phyloP scores from a whole-genome alignment of 2,113 vertebrate species.

The Chrysochloris asiatica region DNA sequence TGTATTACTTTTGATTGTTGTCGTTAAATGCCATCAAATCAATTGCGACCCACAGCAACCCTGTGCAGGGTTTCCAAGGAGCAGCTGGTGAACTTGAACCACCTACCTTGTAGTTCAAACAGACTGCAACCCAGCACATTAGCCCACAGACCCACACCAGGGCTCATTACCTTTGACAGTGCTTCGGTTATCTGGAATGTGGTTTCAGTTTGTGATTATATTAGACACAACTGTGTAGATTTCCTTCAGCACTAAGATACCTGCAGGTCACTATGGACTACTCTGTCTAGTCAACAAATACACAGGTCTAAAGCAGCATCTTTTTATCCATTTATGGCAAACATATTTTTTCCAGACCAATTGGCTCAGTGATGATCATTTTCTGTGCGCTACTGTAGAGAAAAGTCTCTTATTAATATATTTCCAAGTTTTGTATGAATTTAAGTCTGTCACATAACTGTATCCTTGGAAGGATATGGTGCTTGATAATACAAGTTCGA shows the following conservation, averaged over 20 bases:
- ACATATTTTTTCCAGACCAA: neutral
- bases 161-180: neutral
- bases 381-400: neutral
- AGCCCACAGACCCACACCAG: too few relatives aligned
- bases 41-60: too few relatives aligned
- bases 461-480: neutral
- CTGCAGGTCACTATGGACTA: neutral
- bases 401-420: too few relatives aligned
- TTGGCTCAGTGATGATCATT: neutral
- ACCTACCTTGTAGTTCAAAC: too few relatives aligned
- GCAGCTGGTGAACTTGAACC: too few relatives aligned
- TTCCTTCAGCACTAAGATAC: neutral
- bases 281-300: neutral
- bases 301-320: neutral
- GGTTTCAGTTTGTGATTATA: neutral
- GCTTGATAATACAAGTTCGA: neutral
- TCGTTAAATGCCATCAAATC: too few relatives aligned
- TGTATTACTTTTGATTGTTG: too few relatives aligned
- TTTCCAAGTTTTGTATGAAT: neutral
- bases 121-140: too few relatives aligned
- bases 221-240: neutral
- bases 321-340: conserved; percentile 33
- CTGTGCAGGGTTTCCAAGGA: too few relatives aligned
- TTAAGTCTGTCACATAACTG: neutral
- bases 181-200: neutral